A percentile compares a stretch with the other conserved stretches of the same genome.
Conservation (phyloP, 2,113 vertebrate genomes). For the Callospermophilus lateralis region DNA sequence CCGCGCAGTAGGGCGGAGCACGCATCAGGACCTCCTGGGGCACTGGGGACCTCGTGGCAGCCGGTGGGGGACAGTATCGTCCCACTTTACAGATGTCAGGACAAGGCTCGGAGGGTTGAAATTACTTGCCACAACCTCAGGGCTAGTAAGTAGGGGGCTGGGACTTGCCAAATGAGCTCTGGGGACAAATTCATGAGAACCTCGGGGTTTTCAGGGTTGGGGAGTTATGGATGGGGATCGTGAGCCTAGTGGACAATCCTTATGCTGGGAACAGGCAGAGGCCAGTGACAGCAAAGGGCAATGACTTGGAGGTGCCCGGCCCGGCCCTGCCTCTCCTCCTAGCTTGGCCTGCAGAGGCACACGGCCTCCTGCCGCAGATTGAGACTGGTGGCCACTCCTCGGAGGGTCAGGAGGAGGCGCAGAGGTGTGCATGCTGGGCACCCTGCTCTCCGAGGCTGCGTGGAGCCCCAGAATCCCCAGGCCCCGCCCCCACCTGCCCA, state of each 20-base stretch:
- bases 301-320: rapidly evolving
- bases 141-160: background rate
- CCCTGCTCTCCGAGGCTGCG: background rate
- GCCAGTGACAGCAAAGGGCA: background rate
- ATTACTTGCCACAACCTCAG: too few relatives aligned
- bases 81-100: background rate
- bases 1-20: background rate
- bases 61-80: rapidly evolving
- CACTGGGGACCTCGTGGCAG: rapidly evolving
- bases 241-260: rapidly evolving
- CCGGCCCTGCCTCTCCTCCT: background rate
- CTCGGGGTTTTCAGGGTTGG: background rate
- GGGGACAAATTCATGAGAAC: background rate
- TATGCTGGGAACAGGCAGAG: rapidly evolving
- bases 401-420: rapidly evolving
- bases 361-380: background rate
- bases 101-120: background rate
- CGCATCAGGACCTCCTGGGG: too few relatives aligned
- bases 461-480: constrained; percentile 54
- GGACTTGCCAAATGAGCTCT: background rate
- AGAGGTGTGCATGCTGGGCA: background rate
- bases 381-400: background rate
- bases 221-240: background rate
- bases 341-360: too few relatives aligned
- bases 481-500: background rate